Evolutionary conservation across 2,113 vertebrate genomes (phyloP), one percentile per base, ranked within the genome.

Genomic region (Caretta caretta): DNA sequence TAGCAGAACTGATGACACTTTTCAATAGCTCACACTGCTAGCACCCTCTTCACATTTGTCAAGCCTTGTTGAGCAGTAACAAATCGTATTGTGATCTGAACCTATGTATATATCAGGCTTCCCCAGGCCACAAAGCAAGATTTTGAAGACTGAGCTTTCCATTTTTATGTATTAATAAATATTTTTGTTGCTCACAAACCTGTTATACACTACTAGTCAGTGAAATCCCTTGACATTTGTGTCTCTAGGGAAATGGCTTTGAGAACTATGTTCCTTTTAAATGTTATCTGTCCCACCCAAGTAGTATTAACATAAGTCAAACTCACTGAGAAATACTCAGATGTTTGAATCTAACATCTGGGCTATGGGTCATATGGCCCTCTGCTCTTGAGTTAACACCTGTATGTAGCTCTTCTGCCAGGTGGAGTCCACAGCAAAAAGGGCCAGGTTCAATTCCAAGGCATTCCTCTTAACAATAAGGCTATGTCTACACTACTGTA

Each of bases 121-220:
- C 83, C 92, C 49, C 12, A 62, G 14, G 48, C 17, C 80, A 86
- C 35, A 35, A 14, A 94, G 53, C 3, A 80, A 65, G 0, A 2
- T 8, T 78, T 95, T 94, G 78, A 96, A 95, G 90, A 4, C 29
- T 27, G 29, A 8, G 5, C 56, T 93, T 93, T 56, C 24, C 10
- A 46, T 25, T 46, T 76, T 76, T 76, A 76, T 48, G 65, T 69
- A 20, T 72, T 38, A 69, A 69, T 76, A 76, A 46, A 25, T 46
- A 75, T 46, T 76, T 46, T 76, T 46, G 20, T 38, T 42, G 19
- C 38, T 75, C 72, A 75, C 20, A 62, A 65, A n/a, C 62, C 31
- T 65, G 12, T 76, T n/a, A 76, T 38, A 76, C 42, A 46, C n/a
- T 24, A 76, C 72, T 46, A 38, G 10, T 76, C 38, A 76, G n/a